Conservation (phyloP, 2,797 vertebrate genomes). For the Atherinosoma microstoma region DNA sequence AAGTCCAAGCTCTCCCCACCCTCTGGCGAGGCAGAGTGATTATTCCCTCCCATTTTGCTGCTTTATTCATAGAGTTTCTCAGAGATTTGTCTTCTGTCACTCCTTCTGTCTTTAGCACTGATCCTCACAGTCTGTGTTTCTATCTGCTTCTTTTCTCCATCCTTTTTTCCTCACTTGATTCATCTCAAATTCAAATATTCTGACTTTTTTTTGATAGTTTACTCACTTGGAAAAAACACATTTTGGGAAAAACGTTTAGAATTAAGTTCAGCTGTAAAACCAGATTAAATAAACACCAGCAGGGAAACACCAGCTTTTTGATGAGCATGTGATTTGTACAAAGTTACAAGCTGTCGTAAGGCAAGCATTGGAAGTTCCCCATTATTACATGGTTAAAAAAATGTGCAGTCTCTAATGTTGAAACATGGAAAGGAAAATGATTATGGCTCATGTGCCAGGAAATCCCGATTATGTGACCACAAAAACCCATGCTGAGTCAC, state of each 20-base stretch:
- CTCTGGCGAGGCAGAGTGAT: conserved; percentile 64
- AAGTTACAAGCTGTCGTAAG: conserved; percentile 74
- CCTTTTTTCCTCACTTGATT: neutral
- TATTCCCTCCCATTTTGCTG: conserved; percentile 62
- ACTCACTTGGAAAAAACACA: neutral
- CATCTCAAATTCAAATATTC: neutral
- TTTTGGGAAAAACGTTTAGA: neutral
- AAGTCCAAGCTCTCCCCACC: conserved; percentile 73
- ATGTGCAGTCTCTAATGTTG: conserved; percentile 77
- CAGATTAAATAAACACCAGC: conserved; percentile 43
- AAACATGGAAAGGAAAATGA: conserved; percentile 79
- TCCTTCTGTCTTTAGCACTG: conserved; percentile 56
- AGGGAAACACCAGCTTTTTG: conserved; percentile 48
- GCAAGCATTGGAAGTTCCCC: conserved; percentile 72
- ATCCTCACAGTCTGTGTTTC: conserved; percentile 54
- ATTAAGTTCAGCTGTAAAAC: neutral
- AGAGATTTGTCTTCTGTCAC: conserved; percentile 63
- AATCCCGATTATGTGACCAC: conserved; percentile 79
- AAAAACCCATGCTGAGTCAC: conserved; percentile 78
- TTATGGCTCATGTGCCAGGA: conserved; percentile 77
- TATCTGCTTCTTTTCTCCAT: conserved; percentile 7
- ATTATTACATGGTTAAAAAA: conserved; percentile 80
- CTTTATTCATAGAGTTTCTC: conserved; percentile 76
- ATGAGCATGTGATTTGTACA: conserved; percentile 72
- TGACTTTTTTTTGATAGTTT: conserved; percentile 1